A percentile compares a stretch with the other conserved stretches of the same genome.
These are phyloP conservation scores for Liparis tanakae DNA, from an alignment of 2,797 vertebrate genomes.

Conservation along the genomic window DNA sequence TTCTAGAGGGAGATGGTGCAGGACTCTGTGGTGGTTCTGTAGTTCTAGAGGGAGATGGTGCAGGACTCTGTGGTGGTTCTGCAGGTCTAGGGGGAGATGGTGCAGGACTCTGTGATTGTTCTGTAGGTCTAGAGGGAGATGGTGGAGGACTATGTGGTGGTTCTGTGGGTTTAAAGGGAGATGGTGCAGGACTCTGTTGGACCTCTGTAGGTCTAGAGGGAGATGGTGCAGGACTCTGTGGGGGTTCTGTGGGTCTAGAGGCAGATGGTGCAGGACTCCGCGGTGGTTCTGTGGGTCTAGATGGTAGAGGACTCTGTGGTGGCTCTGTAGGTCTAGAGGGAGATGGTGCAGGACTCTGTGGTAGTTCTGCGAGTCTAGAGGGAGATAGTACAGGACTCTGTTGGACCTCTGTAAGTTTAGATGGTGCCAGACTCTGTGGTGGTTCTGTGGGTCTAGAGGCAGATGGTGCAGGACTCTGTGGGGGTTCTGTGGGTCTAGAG, in stretches of 20 bases:
- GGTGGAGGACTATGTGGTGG: neutral
- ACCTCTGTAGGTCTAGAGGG: neutral
- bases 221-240: neutral
- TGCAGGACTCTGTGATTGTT: neutral
- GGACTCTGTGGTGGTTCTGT: constrained; percentile 1
- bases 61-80: neutral
- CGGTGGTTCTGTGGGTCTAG: neutral
- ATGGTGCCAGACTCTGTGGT: neutral
- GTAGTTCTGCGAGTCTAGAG: neutral
- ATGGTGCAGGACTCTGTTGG: neutral
- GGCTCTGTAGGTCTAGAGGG: rapidly evolving
- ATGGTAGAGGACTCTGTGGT: neutral
- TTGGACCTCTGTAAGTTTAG: neutral
- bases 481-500: neutral
- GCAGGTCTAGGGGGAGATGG: neutral
- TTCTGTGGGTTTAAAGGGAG: neutral
- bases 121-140: neutral
- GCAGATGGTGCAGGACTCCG: neutral
- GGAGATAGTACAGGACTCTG: neutral
- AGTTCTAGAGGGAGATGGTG: neutral
- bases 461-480: neutral
- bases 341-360: neutral
- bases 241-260: neutral
- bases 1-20: too few relatives aligned
- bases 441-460: neutral